These are phyloP conservation scores for Escarpia spicata DNA, from an alignment of 2,888 invertebrate genomes.

Conservation along the genomic window DNA sequence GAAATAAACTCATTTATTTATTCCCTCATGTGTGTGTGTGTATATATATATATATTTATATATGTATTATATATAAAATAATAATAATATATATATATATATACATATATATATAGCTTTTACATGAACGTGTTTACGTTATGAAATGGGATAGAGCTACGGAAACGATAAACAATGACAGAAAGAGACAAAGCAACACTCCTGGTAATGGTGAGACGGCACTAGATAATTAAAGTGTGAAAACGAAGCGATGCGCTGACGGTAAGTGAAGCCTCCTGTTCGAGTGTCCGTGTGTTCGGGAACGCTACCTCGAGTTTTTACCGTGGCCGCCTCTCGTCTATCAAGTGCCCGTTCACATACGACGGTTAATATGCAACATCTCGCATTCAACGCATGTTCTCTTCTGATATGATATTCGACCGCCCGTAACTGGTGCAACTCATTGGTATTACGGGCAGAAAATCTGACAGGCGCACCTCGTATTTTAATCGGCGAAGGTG, in stretches of 20 bases:
- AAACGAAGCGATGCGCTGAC: neutral
- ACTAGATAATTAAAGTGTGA: neutral
- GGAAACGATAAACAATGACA: no score
- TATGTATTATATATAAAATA: no score
- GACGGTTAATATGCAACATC: neutral
- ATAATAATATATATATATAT: no score
- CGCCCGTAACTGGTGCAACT: neutral
- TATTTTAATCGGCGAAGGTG: neutral
- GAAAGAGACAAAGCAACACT: neutral
- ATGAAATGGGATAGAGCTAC: no score
- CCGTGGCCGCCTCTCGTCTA: neutral
- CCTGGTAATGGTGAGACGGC: neutral
- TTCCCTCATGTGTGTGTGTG: no score
- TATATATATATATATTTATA: no score
- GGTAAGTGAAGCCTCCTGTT: neutral
- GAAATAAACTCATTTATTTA: no score
- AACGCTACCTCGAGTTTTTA: neutral
- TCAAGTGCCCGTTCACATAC: no score
- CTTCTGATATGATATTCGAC: neutral
- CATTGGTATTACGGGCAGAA: neutral
- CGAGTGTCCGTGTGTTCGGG: neutral
- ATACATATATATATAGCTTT: no score
- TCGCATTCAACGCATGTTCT: neutral
- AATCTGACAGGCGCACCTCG: neutral
- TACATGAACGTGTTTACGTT: no score